Evolutionary conservation across 2,888 invertebrate genomes (phyloP).

Genomic region (Pandemis heparana): DNA sequence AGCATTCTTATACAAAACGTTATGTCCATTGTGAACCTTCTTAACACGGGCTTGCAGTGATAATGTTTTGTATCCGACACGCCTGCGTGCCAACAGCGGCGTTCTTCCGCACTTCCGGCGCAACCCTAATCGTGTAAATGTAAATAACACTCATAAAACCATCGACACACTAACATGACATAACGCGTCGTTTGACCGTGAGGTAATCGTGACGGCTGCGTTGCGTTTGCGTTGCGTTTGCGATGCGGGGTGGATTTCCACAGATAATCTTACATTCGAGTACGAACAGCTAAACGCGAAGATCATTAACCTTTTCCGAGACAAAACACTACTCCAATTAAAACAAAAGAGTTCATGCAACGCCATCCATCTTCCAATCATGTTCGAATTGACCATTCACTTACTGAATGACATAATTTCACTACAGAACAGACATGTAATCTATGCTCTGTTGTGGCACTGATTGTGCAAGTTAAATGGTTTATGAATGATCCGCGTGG

Average conservation of each 20-base stretch:
- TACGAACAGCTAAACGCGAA: not conserved
- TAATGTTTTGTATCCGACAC: not conserved
- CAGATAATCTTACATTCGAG: not conserved
- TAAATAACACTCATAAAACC: not conserved
- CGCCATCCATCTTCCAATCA: conserved; percentile 7
- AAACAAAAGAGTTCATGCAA: not conserved
- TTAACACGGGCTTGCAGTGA: not conserved
- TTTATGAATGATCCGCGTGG: conserved; percentile 2
- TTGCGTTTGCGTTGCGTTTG: not conserved
- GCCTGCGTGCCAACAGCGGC: not conserved
- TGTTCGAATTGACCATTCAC: conserved; percentile 6
- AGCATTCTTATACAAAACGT: too few relatives aligned
- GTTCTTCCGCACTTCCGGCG: not conserved
- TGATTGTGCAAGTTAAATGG: not conserved
- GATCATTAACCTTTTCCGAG: not conserved
- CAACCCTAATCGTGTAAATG: conserved; percentile 11
- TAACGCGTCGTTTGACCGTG: not conserved
- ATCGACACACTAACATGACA: not conserved
- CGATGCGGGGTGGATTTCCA: not conserved
- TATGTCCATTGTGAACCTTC: too few relatives aligned
- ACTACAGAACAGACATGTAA: not conserved
- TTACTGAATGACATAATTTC: not conserved
- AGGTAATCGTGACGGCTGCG: not conserved
- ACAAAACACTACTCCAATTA: conserved; percentile 11
- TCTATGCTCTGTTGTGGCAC: not conserved